These are phyloP conservation scores for Sciurus vulgaris DNA, from an alignment of 2,797 vertebrate genomes.

Conservation along the genomic window DNA sequence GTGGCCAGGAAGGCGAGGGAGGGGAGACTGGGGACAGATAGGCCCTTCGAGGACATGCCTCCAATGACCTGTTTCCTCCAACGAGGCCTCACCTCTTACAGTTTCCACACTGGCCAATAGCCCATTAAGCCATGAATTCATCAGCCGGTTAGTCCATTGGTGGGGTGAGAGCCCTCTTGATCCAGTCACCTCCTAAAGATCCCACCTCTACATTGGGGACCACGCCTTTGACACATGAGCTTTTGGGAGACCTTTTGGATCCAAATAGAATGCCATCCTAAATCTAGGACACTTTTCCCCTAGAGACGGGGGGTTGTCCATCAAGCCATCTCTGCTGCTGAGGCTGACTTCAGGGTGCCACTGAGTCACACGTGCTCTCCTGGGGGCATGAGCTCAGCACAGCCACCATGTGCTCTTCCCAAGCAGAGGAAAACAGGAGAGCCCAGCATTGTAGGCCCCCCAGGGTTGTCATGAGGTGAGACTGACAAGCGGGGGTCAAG, in stretches of 20 bases:
- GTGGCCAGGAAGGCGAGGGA: too few species aligned
- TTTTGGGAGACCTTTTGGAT: neutral
- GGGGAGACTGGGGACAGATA: too few species aligned
- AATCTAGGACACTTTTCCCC: neutral
- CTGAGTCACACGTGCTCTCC: neutral
- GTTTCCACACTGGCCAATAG: too few species aligned
- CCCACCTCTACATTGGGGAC: neutral
- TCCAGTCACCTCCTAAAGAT: too few species aligned
- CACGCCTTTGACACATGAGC: neutral
- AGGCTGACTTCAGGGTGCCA: neutral
- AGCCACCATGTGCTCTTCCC: too few species aligned
- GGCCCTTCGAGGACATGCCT: neutral
- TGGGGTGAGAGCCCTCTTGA: neutral
- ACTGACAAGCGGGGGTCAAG: neutral
- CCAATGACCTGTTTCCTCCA: neutral
- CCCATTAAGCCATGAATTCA: neutral
- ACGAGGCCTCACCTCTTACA: too few species aligned
- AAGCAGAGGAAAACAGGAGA: too few species aligned
- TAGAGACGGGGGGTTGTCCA: neutral
- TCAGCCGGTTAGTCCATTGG: too few species aligned
- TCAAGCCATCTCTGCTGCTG: neutral
- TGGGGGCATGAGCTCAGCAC: rapidly evolving
- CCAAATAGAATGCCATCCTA: neutral
- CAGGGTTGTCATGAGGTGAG: neutral
- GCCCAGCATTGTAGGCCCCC: rapidly evolving